phyloP scores from a whole-genome alignment of 1,140 invertebrate genomes.

The Drosophila asahinai region DNA sequence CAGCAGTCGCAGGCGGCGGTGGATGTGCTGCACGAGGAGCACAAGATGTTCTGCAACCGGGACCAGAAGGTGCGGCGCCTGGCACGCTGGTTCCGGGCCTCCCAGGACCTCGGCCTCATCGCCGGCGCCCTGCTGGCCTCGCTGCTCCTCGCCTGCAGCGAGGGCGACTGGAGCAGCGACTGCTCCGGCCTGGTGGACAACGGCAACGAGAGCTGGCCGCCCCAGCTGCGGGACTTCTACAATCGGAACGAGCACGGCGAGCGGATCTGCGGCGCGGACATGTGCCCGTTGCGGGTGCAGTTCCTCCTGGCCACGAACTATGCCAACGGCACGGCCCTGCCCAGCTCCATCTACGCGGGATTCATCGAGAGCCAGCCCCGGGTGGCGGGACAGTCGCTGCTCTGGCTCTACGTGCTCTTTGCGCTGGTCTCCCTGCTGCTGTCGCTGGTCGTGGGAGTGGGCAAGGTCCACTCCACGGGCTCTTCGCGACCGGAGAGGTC shows the following conservation, averaged over 20 bases:
- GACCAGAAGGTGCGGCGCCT: constrained; percentile 82
- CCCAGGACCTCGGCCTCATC: constrained; percentile 87
- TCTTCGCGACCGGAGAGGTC: constrained; percentile 35
- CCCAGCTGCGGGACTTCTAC: constrained; percentile 84
- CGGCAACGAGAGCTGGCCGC: constrained; percentile 27
- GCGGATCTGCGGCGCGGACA: constrained; percentile 86
- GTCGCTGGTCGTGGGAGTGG: constrained; percentile 84
- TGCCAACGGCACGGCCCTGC: constrained; percentile 25
- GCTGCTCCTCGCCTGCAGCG: constrained; percentile 85
- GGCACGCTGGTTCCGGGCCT: constrained; percentile 85
- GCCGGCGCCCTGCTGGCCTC: constrained; percentile 86
- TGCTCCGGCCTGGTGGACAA: constrained; percentile 54
- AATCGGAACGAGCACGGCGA: constrained; percentile 85
- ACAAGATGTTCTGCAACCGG: constrained; percentile 85
- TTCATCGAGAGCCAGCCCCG: constrained; percentile 67
- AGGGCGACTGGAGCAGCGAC: constrained; percentile 58
- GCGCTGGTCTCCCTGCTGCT: constrained; percentile 86
- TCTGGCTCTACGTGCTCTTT: constrained; percentile 87
- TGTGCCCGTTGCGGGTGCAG: constrained; percentile 85
- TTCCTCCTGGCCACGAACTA: constrained; percentile 21
- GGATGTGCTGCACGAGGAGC: constrained; percentile 77
- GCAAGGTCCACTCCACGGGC: constrained; percentile 72
- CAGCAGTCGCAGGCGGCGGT: constrained; percentile 78
- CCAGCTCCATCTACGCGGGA: constrained; percentile 57
- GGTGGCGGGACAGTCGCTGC: constrained; percentile 86